Evolutionary conservation across 2,113 vertebrate species (phyloP).

Genomic region (Orthochromis indermauri): DNA sequence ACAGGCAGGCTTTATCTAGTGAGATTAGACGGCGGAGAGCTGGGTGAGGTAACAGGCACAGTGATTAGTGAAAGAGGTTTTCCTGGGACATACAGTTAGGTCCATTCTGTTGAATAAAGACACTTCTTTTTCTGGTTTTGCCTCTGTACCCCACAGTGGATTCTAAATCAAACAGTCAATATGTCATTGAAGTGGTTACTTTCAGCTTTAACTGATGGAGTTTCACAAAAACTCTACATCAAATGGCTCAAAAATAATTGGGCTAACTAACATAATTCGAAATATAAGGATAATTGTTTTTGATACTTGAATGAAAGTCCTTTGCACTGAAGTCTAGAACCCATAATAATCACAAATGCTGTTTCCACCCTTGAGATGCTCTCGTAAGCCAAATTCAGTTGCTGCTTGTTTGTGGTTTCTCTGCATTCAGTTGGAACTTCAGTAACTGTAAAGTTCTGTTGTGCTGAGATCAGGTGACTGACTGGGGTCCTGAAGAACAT

Average conservation of each 20-base stretch:
- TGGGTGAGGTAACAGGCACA: not conserved
- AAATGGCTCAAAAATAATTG: not conserved
- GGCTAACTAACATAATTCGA: not conserved
- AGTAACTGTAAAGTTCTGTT: not conserved
- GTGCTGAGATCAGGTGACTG: not conserved
- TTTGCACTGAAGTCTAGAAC: not conserved
- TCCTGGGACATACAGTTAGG: not conserved
- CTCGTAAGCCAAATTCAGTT: not conserved
- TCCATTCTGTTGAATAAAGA: not conserved
- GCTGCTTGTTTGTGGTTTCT: not conserved
- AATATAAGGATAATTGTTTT: not conserved
- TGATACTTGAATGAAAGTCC: not conserved
- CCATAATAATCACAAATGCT: not conserved
- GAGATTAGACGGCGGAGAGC: not conserved
- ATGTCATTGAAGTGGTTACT: not conserved
- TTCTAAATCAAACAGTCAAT: not conserved
- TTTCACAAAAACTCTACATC: not conserved
- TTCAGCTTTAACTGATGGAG: not conserved
- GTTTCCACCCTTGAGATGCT: not conserved
- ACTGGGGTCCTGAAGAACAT: not conserved
- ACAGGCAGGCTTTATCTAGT: not conserved
- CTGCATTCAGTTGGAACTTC: not conserved
- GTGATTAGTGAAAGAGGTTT: not conserved
- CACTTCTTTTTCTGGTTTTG: not conserved
- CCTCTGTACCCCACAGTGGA: not conserved